These are phyloP conservation scores for Timema podura DNA, from an alignment of 2,888 invertebrate genomes.

Conservation along the genomic window DNA sequence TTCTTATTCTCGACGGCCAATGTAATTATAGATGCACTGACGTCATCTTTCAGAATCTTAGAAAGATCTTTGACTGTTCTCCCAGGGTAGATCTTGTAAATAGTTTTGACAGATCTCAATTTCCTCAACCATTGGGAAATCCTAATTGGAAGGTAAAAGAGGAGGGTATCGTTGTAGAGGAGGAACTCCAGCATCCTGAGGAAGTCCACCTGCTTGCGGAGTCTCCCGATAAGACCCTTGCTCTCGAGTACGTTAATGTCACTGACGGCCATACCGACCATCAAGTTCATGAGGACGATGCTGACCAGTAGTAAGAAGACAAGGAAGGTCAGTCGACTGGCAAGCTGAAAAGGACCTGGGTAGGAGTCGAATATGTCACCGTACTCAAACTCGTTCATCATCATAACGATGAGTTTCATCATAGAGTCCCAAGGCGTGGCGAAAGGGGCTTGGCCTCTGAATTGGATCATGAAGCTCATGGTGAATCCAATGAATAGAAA, in stretches of 20 bases:
- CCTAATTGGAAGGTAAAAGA: constrained; percentile 43
- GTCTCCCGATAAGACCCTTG: constrained; percentile 52
- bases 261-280: constrained; percentile 58
- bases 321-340: constrained; percentile 50
- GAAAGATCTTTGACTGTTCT: neutral
- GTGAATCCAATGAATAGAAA: constrained; percentile 55
- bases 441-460: constrained; percentile 50
- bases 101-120: neutral
- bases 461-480: constrained; percentile 55
- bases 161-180: constrained; percentile 49
- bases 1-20: constrained; percentile 4
- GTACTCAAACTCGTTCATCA: constrained; percentile 59
- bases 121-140: neutral
- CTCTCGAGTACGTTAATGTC: constrained; percentile 56
- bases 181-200: constrained; percentile 51
- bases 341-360: neutral
- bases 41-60: neutral
- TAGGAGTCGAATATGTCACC: constrained; percentile 43
- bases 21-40: neutral
- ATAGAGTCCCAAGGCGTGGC: constrained; percentile 52
- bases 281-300: constrained; percentile 56
- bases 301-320: constrained; percentile 53
- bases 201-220: constrained; percentile 55
- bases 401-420: constrained; percentile 57
- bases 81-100: constrained; percentile 12